Evolutionary conservation across 2,797 vertebrate genomes (phyloP), one percentile per base, ranked within the genome.

Genomic region (Dipus sagitta): DNA sequence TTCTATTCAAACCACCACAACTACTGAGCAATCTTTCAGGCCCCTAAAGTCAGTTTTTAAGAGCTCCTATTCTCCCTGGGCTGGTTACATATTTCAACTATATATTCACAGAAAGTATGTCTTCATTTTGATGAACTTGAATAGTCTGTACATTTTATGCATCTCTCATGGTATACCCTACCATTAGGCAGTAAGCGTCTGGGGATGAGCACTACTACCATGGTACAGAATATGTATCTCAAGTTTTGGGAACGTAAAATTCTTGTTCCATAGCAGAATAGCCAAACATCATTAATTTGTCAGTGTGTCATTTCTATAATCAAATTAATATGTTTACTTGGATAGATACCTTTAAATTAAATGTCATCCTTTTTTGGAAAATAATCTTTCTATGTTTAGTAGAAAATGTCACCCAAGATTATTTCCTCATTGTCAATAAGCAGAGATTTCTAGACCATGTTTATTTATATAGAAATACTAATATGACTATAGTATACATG

Each of bases 351-450:
- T 78, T 78, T 70, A 74, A 91, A 28, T 72, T 38, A 68, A 77
- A 74, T 86, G 23, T 34, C 26, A 74, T 30, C 15, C 30, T 81
- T 88, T 24, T 75, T 90, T n/a, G n/a, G 21, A 83, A 91, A 88
- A 80, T 62, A 92, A 79, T 34, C 47, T 47, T 42, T 13, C 4
- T 32, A 13, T 34, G 34, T 62, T 47, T 47, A 74, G 52, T 23
- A 71, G 58, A 83, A 85, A 79, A 28, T 86, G 2, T 80, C 30
- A 91, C 6, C 15, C 86, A 28, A 82, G 88, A 72, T 80, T 15
- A 42, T 94, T 88, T 24, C 2, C 7, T 95, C n/a, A 64, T 75
- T 83, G 13, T 92, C 52, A 84, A 76, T 86, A 86, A 68, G 13
- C 12, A 78, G 9, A 9, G 77, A 88, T 65, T 77, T 23, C 14